Percentiles rank a stretch among this genome's conserved stretches.
Evolutionary conservation across 2,797 vertebrate species (phyloP).

Genomic region (Aselliscus stoliczkanus): DNA sequence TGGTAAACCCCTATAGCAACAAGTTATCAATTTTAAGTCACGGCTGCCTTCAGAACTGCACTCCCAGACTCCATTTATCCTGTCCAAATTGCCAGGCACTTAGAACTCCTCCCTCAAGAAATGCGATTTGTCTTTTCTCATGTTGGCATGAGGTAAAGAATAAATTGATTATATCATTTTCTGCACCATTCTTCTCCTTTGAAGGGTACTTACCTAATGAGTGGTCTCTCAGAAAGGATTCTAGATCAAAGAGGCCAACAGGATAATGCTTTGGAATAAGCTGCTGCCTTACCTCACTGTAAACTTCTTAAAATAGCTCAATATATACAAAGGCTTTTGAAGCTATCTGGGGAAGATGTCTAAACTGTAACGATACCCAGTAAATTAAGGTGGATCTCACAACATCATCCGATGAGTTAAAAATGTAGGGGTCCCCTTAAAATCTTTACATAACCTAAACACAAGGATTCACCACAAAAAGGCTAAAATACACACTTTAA

Average conservation of each 20-base stretch:
- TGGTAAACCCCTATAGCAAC: slow-evolving; percentile 58
- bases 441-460: slow-evolving; percentile 73
- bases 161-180: slow-evolving; percentile 64
- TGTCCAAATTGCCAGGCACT: slow-evolving; percentile 53
- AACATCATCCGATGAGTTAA: slow-evolving; percentile 68
- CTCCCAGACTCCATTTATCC: slow-evolving; percentile 55
- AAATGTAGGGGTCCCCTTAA: slow-evolving; percentile 67
- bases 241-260: slow-evolving; percentile 63
- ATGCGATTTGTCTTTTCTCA: slow-evolving; percentile 62
- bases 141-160: slow-evolving; percentile 52
- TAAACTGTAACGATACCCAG: slow-evolving; percentile 71
- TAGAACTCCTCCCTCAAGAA: slow-evolving; percentile 58
- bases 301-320: slow-evolving; percentile 73
- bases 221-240: slow-evolving; percentile 62
- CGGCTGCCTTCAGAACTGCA: slow-evolving; percentile 10
- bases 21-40: slow-evolving; percentile 74
- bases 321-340: slow-evolving; percentile 53
- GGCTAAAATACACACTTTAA: slow-evolving; percentile 68
- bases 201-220: slow-evolving; percentile 63
- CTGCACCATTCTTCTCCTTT: slow-evolving; percentile 52
- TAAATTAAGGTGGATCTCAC: slow-evolving; percentile 76
- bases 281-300: slow-evolving; percentile 55
- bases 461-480: slow-evolving; percentile 75
- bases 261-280: slow-evolving; percentile 60
- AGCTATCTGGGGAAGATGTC: slow-evolving; percentile 64